Evolutionary conservation across 2,888 invertebrate genomes (phyloP).

Genomic region (Apoda limacodes): DNA sequence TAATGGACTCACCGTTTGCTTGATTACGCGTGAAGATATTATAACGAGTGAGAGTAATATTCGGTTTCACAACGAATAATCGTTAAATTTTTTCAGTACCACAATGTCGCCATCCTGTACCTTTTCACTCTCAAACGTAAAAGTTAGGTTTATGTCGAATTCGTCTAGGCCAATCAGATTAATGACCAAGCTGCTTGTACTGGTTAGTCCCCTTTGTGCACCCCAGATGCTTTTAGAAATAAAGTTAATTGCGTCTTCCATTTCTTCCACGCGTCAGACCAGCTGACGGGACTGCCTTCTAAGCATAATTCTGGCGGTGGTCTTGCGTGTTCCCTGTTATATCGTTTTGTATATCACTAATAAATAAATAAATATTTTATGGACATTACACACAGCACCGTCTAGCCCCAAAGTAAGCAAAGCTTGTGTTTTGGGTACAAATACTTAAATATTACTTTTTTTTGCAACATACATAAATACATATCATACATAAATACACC

Average conservation of each 20-base stretch:
- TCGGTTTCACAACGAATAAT: conserved; percentile 6
- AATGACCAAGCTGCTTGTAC: conserved; percentile 1
- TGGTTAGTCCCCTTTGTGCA: conserved; percentile 4
- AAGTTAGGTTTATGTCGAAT: conserved; percentile 3
- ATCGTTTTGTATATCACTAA: too few species aligned
- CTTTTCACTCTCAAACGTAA: conserved; percentile 2
- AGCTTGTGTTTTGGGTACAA: too few species aligned
- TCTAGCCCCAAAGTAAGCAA: too few species aligned
- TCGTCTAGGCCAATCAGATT: background rate
- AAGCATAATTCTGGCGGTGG: conserved; percentile 4
- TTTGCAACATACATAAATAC: too few species aligned
- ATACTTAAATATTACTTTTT: too few species aligned
- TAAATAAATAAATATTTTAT: too few species aligned
- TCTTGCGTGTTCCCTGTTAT: background rate
- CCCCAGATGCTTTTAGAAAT: conserved; percentile 16
- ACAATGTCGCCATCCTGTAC: conserved; percentile 1
- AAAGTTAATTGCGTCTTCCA: conserved; percentile 13
- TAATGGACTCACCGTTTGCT: conserved; percentile 9
- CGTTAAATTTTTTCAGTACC: conserved; percentile 8
- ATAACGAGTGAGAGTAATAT: conserved; percentile 4
- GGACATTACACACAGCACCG: too few species aligned
- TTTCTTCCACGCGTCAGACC: conserved; percentile 13
- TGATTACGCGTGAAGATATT: conserved; percentile 7
- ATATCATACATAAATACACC: too few species aligned
- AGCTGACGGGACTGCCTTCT: conserved; percentile 2